phyloP scores from a whole-genome alignment of 2,888 invertebrate genomes.

The Macaria liturata region DNA sequence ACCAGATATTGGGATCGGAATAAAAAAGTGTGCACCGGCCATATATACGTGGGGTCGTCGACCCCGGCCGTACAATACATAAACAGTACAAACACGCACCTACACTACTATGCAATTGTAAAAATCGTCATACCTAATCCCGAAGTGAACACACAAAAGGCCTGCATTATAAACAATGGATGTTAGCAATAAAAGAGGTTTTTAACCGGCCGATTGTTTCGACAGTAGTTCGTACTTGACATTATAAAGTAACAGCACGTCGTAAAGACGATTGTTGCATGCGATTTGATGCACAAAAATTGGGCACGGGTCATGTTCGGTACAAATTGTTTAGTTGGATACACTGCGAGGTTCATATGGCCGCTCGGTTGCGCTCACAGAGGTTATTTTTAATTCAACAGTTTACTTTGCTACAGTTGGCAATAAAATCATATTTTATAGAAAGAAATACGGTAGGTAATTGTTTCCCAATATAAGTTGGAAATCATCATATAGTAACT shows the following conservation, averaged over 20 bases:
- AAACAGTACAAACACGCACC: slow-evolving; percentile 4
- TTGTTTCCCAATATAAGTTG: too few species aligned
- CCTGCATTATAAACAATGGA: slow-evolving; percentile 48
- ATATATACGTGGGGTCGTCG: slow-evolving; percentile 35
- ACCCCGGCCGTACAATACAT: slow-evolving; percentile 14
- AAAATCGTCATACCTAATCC: slow-evolving; percentile 47
- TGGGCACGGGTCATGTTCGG: slow-evolving; percentile 29
- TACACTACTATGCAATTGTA: slow-evolving; percentile 48
- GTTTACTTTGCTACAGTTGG: too few species aligned
- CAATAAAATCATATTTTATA: too few species aligned
- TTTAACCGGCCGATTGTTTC: slow-evolving; percentile 55
- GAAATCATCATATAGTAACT: too few species aligned
- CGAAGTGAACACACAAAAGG: slow-evolving; percentile 45
- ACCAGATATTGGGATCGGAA: slow-evolving; percentile 33
- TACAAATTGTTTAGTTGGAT: slow-evolving; percentile 14
- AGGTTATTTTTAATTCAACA: too few species aligned
- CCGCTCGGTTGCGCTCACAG: too few species aligned
- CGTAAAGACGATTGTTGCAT: slow-evolving; percentile 40
- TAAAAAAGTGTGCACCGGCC: slow-evolving; percentile 33
- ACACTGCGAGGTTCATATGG: too few species aligned
- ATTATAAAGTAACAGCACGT: slow-evolving; percentile 45
- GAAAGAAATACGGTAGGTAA: too few species aligned
- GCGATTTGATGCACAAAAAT: slow-evolving; percentile 45
- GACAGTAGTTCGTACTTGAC: slow-evolving; percentile 45
- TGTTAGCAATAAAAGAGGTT: slow-evolving; percentile 50